A percentile compares a stretch with the other conserved stretches of the same genome.
Evolutionary conservation across 1,140 invertebrate species (phyloP).

Genomic region (Anagrus nilaparvatae): DNA sequence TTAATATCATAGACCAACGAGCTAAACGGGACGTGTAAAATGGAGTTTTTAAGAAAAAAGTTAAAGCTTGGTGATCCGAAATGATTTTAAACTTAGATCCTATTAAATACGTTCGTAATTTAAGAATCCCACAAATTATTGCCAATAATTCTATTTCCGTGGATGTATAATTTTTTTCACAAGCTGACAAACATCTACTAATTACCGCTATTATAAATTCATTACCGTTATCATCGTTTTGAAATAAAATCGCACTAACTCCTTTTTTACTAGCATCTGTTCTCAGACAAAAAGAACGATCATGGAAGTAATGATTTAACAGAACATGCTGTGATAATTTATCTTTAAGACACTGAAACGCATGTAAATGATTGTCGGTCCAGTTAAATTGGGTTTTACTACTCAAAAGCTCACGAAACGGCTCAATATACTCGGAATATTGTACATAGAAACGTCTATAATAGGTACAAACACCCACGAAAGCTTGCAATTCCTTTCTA

Average conservation of each 20-base stretch:
- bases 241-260: slow-evolving; percentile 2
- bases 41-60: not conserved
- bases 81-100: slow-evolving; percentile 1
- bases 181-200: not conserved
- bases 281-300: slow-evolving; percentile 4
- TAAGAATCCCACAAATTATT: not conserved
- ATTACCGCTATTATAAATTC: not conserved
- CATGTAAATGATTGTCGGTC: not conserved
- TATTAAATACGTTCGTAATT: slow-evolving; percentile 4
- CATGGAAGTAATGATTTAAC: slow-evolving; percentile 10
- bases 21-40: slow-evolving; percentile 1
- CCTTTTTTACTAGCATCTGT: not conserved
- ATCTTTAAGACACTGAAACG: slow-evolving; percentile 11
- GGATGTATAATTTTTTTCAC: slow-evolving; percentile 4
- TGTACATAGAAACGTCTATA: slow-evolving; percentile 10
- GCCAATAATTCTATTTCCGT: slow-evolving; percentile 6
- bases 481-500: slow-evolving; percentile 13
- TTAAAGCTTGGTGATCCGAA: slow-evolving; percentile 8
- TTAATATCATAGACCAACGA: not conserved
- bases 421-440: slow-evolving; percentile 5
- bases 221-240: not conserved
- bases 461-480: slow-evolving; percentile 9
- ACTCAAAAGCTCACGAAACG: slow-evolving; percentile 10
- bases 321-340: slow-evolving; percentile 6
- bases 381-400: slow-evolving; percentile 7